Conservation (phyloP, 1,140 invertebrate species). For the Cotesia vestalis region DNA sequence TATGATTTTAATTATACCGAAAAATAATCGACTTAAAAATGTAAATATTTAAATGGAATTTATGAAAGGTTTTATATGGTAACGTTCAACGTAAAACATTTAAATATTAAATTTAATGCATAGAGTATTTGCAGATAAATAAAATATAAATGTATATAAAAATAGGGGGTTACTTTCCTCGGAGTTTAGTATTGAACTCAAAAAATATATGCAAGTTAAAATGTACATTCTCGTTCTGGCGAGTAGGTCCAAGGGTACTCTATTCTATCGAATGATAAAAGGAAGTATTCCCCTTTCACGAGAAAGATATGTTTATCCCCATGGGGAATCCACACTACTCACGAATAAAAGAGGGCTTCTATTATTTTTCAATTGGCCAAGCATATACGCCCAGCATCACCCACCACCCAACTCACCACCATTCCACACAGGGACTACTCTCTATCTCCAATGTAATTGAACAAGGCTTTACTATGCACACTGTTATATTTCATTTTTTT, state of each 20-base stretch:
- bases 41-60: too few relatives aligned
- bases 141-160: not conserved
- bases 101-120: too few relatives aligned
- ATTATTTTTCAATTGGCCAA: conserved; percentile 64
- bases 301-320: conserved; percentile 35
- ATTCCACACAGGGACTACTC: conserved; percentile 56
- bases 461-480: conserved; percentile 51
- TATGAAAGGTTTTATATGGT: too few relatives aligned
- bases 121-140: too few relatives aligned
- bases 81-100: too few relatives aligned
- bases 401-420: too few relatives aligned
- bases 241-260: conserved; percentile 6
- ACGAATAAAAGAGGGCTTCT: conserved; percentile 47
- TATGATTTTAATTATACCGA: too few relatives aligned
- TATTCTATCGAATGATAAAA: conserved; percentile 27
- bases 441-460: conserved; percentile 59
- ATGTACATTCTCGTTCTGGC: conserved; percentile 19
- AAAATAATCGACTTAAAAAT: too few relatives aligned
- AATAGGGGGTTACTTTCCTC: conserved; percentile 2
- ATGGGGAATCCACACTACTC: conserved; percentile 37
- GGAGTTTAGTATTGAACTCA: not conserved
- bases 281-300: conserved; percentile 21
- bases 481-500: conserved; percentile 6
- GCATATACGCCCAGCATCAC: conserved; percentile 25
- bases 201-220: conserved; percentile 8